Conservation (phyloP, 2,888 invertebrate species). For the Phlogophora meticulosa region DNA sequence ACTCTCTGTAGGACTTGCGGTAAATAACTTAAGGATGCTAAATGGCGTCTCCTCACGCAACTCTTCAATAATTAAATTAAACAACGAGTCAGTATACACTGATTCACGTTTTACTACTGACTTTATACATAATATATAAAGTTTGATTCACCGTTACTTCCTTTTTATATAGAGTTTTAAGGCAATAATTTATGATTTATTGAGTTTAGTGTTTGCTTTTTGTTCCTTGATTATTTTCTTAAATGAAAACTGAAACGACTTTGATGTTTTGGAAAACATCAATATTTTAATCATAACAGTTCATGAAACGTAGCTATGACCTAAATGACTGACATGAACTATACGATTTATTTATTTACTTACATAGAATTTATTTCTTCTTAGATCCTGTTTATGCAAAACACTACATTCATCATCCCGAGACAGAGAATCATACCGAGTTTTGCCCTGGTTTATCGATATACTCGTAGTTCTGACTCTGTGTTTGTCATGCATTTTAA, state of each 20-base stretch:
- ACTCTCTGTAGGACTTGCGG: constrained; percentile 20
- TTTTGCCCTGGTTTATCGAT: background rate
- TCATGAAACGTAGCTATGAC: constrained; percentile 36
- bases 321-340: constrained; percentile 26
- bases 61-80: constrained; percentile 42
- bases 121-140: background rate
- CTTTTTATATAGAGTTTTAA: background rate
- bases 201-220: background rate
- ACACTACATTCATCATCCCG: background rate
- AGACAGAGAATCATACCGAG: background rate
- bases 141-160: background rate
- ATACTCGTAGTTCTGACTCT: background rate
- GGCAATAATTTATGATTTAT: background rate
- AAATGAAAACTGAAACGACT: background rate
- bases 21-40: constrained; percentile 41
- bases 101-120: constrained; percentile 17
- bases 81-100: constrained; percentile 4
- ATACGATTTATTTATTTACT: constrained; percentile 25
- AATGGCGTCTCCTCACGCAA: constrained; percentile 56
- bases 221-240: constrained; percentile 6
- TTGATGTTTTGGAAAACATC: constrained; percentile 19
- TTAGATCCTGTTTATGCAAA: constrained; percentile 34
- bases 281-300: constrained; percentile 39
- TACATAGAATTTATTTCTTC: constrained; percentile 13
- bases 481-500: constrained; percentile 2